These are phyloP conservation scores for Lepidochrysops patricia DNA, from an alignment of 2,888 invertebrate genomes.

Conservation along the genomic window DNA sequence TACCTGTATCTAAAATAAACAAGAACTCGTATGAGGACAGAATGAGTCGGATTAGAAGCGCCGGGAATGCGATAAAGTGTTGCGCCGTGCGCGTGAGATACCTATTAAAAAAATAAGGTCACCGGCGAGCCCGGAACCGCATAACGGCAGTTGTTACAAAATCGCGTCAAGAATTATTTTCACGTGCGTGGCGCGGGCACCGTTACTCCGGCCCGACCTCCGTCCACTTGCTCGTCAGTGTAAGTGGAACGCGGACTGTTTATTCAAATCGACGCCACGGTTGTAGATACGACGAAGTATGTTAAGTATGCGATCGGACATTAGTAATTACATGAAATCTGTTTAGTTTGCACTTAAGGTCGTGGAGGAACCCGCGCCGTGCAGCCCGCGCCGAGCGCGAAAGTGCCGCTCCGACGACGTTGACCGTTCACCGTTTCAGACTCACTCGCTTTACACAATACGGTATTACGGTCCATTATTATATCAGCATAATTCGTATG, in stretches of 20 bases:
- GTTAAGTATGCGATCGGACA: not conserved
- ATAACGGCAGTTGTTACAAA: constrained; percentile 71
- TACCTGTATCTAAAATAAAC: not conserved
- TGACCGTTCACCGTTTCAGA: constrained; percentile 47
- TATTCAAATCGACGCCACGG: constrained; percentile 5
- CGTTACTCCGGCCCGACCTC: constrained; percentile 51
- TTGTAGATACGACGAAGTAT: not conserved
- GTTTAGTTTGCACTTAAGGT: constrained; percentile 32
- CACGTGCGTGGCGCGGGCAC: constrained; percentile 59
- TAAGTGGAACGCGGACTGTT: constrained; percentile 44
- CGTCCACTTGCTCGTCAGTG: constrained; percentile 33
- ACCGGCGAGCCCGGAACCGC: constrained; percentile 67
- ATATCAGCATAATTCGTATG: constrained; percentile 10
- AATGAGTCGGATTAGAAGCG: not conserved
- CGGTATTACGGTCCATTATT: constrained; percentile 30
- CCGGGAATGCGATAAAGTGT: not conserved
- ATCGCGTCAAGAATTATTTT: constrained; percentile 73
- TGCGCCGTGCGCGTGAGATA: constrained; percentile 9
- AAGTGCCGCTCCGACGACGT: constrained; percentile 50
- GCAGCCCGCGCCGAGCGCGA: constrained; percentile 44
- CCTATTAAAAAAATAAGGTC: constrained; percentile 63
- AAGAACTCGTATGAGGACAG: not conserved
- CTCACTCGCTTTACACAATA: constrained; percentile 51
- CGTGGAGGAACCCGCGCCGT: constrained; percentile 31
- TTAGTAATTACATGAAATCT: constrained; percentile 6